Conservation (phyloP, 1,140 invertebrate genomes). For the Drosophila suzukii region DNA sequence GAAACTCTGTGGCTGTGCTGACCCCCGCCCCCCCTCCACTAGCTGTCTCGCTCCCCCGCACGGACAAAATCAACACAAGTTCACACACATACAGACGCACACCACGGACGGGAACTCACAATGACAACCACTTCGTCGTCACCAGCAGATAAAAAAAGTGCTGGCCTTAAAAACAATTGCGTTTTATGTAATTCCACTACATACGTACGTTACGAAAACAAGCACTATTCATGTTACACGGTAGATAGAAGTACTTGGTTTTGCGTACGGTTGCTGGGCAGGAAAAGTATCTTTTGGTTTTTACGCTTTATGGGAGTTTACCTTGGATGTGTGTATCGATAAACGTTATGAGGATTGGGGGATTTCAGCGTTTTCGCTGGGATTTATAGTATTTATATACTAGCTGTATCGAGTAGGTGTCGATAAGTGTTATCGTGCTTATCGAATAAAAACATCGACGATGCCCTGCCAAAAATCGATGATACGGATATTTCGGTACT, state of each 20-base stretch:
- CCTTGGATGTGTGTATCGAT: constrained; percentile 18
- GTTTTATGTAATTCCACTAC: constrained; percentile 76
- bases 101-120: constrained; percentile 60
- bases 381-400: no score
- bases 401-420: no score
- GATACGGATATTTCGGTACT: no score
- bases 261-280: constrained; percentile 48
- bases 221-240: constrained; percentile 64
- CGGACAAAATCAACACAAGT: constrained; percentile 74
- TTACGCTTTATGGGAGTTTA: constrained; percentile 52
- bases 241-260: constrained; percentile 24
- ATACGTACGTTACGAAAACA: constrained; percentile 48
- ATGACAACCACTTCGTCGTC: constrained; percentile 81
- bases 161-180: constrained; percentile 66
- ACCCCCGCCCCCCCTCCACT: constrained; percentile 31
- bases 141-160: constrained; percentile 71
- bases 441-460: no score
- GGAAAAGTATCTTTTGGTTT: constrained; percentile 47
- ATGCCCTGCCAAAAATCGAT: no score
- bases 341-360: no score
- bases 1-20: constrained; percentile 66
- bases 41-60: constrained; percentile 40
- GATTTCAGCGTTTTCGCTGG: no score
- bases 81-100: constrained; percentile 49
- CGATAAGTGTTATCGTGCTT: no score